Evolutionary conservation across 2,113 vertebrate genomes (phyloP).

Genomic region (Aspidoscelis tigris): DNA sequence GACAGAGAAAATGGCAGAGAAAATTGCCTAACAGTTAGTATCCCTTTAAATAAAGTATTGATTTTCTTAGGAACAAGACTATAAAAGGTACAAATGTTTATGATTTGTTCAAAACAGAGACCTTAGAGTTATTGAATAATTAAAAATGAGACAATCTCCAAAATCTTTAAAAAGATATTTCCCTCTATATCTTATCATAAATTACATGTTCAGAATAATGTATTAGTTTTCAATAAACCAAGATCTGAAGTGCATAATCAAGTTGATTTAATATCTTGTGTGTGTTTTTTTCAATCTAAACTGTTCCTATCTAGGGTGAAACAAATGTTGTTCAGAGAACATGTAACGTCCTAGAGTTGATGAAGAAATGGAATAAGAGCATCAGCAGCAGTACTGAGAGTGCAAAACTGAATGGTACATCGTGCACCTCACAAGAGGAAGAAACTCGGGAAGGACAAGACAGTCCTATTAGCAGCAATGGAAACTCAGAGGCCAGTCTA

Average conservation of each 20-base stretch:
- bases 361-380: conserved; percentile 76
- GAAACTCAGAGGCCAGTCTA: conserved; percentile 12
- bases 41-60: not conserved
- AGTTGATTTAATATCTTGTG: too few species aligned
- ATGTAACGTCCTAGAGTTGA: conserved; percentile 84
- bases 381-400: not conserved
- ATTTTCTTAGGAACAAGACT: not conserved
- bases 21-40: not conserved
- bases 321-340: conserved; percentile 66
- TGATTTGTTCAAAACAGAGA: not conserved
- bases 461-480: conserved; percentile 46
- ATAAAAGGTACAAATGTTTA: not conserved
- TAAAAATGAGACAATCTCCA: too few species aligned
- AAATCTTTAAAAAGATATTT: too few species aligned
- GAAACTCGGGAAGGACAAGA: conserved; percentile 27
- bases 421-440: conserved; percentile 21
- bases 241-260: not conserved
- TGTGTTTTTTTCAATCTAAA: too few species aligned
- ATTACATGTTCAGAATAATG: not conserved
- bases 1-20: too few species aligned
- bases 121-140: not conserved
- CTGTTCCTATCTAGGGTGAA: conserved; percentile 77
- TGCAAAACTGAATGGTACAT: conserved; percentile 45
- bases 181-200: too few species aligned
- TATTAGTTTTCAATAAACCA: not conserved